Evolutionary conservation across 1,140 invertebrate species (phyloP).

Genomic region (Dreissena rostriformis): DNA sequence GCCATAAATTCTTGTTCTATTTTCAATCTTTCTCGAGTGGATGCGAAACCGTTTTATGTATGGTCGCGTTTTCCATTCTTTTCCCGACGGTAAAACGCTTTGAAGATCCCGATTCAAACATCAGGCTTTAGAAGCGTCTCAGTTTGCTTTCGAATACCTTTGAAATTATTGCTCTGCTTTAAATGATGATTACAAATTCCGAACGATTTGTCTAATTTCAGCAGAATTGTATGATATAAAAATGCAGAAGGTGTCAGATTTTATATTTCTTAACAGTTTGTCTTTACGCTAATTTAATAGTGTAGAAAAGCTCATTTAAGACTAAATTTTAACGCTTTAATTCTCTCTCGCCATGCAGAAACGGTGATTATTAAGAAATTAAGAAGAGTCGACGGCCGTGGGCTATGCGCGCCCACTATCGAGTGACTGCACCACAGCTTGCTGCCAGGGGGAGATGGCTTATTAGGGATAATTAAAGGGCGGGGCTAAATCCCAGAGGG

Average conservation of each 20-base stretch:
- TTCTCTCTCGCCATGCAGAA: slow-evolving; percentile 8
- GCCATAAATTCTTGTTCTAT: no score
- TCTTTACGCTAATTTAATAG: slow-evolving; percentile 24
- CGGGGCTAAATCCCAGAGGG: no score
- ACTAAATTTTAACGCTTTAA: slow-evolving; percentile 12
- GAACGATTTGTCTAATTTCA: slow-evolving; percentile 25
- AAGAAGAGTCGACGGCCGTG: background rate
- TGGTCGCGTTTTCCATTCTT: background rate
- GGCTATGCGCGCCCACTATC: no score
- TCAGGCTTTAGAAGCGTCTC: background rate
- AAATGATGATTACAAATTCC: slow-evolving; percentile 29
- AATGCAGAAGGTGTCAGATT: slow-evolving; percentile 41
- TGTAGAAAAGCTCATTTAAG: slow-evolving; percentile 10
- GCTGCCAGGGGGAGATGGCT: no score
- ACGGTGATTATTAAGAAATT: slow-evolving; percentile 38
- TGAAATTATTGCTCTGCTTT: background rate
- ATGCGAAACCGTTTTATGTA: no score
- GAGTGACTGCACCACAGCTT: no score
- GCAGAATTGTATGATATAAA: slow-evolving; percentile 26
- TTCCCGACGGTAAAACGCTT: background rate
- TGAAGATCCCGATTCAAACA: background rate
- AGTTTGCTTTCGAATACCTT: background rate
- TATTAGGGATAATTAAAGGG: no score
- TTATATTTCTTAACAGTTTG: slow-evolving; percentile 33
- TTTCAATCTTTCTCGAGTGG: no score